Evolutionary conservation across 1,140 invertebrate species (phyloP), one percentile per base, ranked within the genome.

Genomic region (Caenorhabditis elegans): DNA sequence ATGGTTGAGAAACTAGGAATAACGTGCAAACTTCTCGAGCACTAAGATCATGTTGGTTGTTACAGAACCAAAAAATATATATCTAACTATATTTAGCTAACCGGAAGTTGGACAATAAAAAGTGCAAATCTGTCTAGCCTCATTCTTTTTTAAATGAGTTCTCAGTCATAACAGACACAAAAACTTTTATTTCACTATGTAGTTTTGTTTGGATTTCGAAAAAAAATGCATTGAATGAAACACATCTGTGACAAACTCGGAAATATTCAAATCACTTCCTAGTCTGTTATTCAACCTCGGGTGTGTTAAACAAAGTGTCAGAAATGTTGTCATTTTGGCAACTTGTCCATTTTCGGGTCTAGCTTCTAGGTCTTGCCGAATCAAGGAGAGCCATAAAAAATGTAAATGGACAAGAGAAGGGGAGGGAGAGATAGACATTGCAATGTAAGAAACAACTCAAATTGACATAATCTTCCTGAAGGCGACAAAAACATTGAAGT

Each of bases 381-480:
- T 70, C 60, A 70, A 70, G 60, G 4, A 43, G 34, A 22, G 39
- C 31, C 60, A 70, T 70, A 70, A 70, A 70, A 70, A 70, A 70
- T 70, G 60, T 39, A 39, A 19, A 70, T 43, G 60, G 26, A 60
- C 53, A 60, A 60, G 53, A 34, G 28, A n/a, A 34, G 15, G 10
- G 17, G 26, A 0, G 4, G 53, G 11, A 13, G 47, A n/a, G 15
- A 6, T n/a, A n/a, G 11, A 26, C 6, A 34, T 13, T n/a, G n/a
- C n/a, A n/a, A n/a, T n/a, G n/a, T n/a, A n/a, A 22, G 60, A 70
- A 70, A 70, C 60, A 70, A 70, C 60, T 70, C 60, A 39, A 70
- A 70, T 70, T 70, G 60, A 70, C 60, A 70, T 70, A 39, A 70
- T 70, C 60, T 60, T 11, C 53, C 53, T 60, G 31, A 39, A 70